Evolutionary conservation across 2,888 invertebrate species (phyloP).

Genomic region (Stenurella melanura): DNA sequence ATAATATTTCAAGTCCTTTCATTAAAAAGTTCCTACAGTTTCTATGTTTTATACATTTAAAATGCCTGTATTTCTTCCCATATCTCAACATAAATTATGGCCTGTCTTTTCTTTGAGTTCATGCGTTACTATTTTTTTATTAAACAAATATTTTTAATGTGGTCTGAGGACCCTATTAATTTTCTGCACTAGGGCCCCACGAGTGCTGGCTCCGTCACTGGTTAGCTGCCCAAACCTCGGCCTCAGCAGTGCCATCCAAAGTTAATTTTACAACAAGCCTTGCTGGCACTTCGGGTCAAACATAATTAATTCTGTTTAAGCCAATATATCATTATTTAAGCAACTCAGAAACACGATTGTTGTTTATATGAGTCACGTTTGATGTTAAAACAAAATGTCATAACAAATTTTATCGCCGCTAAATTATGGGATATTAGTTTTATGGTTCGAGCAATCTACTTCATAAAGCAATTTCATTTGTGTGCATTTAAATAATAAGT

Average conservation of each 20-base stretch:
- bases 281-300: conserved; percentile 20
- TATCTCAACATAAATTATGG: too few species aligned
- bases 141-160: too few species aligned
- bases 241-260: neutral
- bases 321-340: conserved; percentile 37
- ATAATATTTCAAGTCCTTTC: too few species aligned
- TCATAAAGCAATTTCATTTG: conserved; percentile 11
- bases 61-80: too few species aligned
- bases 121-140: too few species aligned
- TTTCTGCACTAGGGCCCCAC: too few species aligned
- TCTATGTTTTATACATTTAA: too few species aligned
- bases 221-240: neutral
- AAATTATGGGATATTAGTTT: conserved; percentile 31
- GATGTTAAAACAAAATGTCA: conserved; percentile 36
- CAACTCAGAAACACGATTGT: conserved; percentile 35
- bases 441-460: conserved; percentile 12
- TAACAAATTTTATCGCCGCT: conserved; percentile 34
- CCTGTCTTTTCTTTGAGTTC: too few species aligned
- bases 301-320: conserved; percentile 33
- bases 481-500: conserved; percentile 1
- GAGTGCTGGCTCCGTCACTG: too few species aligned
- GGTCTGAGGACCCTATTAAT: too few species aligned
- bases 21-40: too few species aligned
- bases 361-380: conserved; percentile 38
- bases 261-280: neutral